Percentiles rank a stretch among this genome's conserved stretches.
These are phyloP conservation scores for Drosophila peninsularis DNA, from an alignment of 2,888 invertebrate species.

Conservation along the genomic window DNA sequence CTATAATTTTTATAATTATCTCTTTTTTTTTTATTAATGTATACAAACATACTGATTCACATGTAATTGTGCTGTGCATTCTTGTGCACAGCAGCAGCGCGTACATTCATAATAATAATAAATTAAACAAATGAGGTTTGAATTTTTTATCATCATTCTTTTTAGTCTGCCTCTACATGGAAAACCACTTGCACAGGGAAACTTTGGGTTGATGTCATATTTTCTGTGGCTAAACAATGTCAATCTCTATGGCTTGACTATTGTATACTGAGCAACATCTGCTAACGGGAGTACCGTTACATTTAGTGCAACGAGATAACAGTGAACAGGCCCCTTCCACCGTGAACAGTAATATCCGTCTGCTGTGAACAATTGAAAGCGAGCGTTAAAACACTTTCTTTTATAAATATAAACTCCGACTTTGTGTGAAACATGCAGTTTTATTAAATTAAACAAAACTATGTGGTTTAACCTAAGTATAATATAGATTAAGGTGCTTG, in stretches of 20 bases:
- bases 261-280: too few relatives aligned
- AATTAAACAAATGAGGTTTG: constrained; percentile 30
- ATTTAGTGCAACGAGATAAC: neutral
- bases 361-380: too few relatives aligned
- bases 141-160: neutral
- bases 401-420: too few relatives aligned
- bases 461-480: constrained; percentile 9
- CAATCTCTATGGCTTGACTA: too few relatives aligned
- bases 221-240: too few relatives aligned
- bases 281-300: too few relatives aligned
- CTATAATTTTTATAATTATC: constrained; percentile 2
- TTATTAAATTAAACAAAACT: constrained; percentile 20
- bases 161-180: too few relatives aligned
- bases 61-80: constrained; percentile 56
- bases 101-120: constrained; percentile 35
- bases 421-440: constrained; percentile 13
- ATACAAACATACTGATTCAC: constrained; percentile 27
- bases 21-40: constrained; percentile 11
- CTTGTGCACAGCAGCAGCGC: constrained; percentile 41
- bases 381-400: too few relatives aligned
- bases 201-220: too few relatives aligned
- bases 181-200: too few relatives aligned
- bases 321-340: neutral
- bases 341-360: too few relatives aligned
- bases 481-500: constrained; percentile 1